Percentiles rank a stretch among this genome's conserved stretches.
phyloP scores from a whole-genome alignment of 1,140 invertebrate genomes.

The Cecropterus lyciades region DNA sequence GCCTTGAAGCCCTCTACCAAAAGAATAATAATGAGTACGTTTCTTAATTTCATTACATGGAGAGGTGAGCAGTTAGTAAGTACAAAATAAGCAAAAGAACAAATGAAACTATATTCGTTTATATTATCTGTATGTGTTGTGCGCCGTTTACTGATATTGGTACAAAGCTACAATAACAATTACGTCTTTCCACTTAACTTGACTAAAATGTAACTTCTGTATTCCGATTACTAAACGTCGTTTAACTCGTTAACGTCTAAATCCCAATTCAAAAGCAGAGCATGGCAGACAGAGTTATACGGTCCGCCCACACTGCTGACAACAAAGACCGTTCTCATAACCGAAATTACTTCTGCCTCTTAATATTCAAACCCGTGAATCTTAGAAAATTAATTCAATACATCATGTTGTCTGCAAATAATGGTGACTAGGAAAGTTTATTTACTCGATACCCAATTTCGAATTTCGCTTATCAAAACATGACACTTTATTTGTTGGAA shows the following conservation, averaged over 20 bases:
- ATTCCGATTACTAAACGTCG: constrained; percentile 40
- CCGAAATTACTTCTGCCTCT: constrained; percentile 69
- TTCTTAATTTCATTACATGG: too few relatives aligned
- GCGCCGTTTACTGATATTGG: neutral
- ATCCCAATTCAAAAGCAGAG: constrained; percentile 52
- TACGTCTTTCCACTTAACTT: constrained; percentile 2
- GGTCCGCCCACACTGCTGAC: constrained; percentile 47
- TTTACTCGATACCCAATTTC: constrained; percentile 56
- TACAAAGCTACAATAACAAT: neutral
- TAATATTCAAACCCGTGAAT: constrained; percentile 68
- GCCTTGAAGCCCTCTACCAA: too few relatives aligned
- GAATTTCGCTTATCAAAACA: constrained; percentile 55
- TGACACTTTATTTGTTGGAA: constrained; percentile 13
- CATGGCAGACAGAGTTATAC: constrained; percentile 59
- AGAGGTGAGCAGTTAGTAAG: too few relatives aligned
- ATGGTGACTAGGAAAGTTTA: constrained; percentile 54
- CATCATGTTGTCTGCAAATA: constrained; percentile 66
- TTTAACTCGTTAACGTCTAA: constrained; percentile 48
- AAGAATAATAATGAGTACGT: too few relatives aligned
- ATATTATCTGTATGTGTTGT: neutral
- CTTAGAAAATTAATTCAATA: constrained; percentile 77
- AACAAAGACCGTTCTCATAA: constrained; percentile 68
- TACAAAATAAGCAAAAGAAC: too few relatives aligned
- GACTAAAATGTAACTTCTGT: constrained; percentile 8
- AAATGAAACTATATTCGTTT: too few relatives aligned